These are phyloP conservation scores for Botia kubotai DNA, from an alignment of 2,797 vertebrate species.

Conservation along the genomic window DNA sequence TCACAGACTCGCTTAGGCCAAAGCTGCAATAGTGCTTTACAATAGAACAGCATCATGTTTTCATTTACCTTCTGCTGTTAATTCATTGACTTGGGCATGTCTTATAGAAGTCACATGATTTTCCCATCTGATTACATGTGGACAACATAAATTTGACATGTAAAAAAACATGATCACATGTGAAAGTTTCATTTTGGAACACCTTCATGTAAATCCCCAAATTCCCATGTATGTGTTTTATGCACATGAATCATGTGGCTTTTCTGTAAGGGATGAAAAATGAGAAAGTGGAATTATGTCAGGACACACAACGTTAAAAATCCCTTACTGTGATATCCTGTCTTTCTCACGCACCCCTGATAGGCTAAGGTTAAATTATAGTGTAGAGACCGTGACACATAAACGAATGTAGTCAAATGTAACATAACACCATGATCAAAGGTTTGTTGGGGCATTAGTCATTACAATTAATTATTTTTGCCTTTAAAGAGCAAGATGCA, in stretches of 20 bases:
- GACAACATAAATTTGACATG: too few relatives aligned
- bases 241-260: too few relatives aligned
- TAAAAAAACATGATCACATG: too few relatives aligned
- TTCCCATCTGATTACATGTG: too few relatives aligned
- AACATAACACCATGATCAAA: constrained; percentile 40
- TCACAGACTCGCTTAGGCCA: background rate
- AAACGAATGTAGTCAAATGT: constrained; percentile 31
- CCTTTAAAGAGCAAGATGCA: too few relatives aligned
- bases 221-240: too few relatives aligned
- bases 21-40: background rate
- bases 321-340: constrained; percentile 18
- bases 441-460: constrained; percentile 1
- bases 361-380: constrained; percentile 20
- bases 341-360: constrained; percentile 41
- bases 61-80: constrained; percentile 16
- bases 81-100: background rate
- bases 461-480: constrained; percentile 5
- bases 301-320: background rate
- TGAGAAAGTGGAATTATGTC: background rate
- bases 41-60: background rate
- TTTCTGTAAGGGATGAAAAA: background rate
- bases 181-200: too few relatives aligned
- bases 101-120: too few relatives aligned
- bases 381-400: constrained; percentile 21
- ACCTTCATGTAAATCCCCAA: too few relatives aligned